phyloP scores from a whole-genome alignment of 1,140 invertebrate species.

The Drosophila nannoptera region DNA sequence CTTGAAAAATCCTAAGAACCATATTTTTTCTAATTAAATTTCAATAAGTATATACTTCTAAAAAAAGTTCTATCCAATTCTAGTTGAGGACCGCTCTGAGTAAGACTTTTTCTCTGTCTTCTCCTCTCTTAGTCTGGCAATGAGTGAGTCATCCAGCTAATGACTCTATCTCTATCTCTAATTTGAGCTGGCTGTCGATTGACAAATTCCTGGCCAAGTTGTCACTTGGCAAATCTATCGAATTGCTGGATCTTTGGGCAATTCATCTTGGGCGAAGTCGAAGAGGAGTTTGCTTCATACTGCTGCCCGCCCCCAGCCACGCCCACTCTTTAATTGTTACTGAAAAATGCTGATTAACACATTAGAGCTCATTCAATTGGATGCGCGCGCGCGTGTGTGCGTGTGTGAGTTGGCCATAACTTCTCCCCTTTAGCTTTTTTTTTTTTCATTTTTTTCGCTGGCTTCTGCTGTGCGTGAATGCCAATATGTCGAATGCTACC shows the following conservation, averaged over 20 bases:
- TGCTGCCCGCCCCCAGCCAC: too few relatives aligned
- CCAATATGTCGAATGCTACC: constrained; percentile 78
- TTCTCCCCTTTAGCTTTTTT: constrained; percentile 12
- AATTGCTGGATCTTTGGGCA: constrained; percentile 56
- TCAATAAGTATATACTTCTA: too few relatives aligned
- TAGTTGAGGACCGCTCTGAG: not conserved
- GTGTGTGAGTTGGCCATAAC: not conserved
- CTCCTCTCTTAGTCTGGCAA: constrained; percentile 24
- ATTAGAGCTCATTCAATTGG: constrained; percentile 65
- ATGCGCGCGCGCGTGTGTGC: constrained; percentile 33
- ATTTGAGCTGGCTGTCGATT: constrained; percentile 32
- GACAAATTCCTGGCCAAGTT: constrained; percentile 48
- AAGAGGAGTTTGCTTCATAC: too few relatives aligned
- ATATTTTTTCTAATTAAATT: too few relatives aligned
- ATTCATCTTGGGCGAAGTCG: too few relatives aligned
- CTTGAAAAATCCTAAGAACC: too few relatives aligned
- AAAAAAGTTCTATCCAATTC: too few relatives aligned
- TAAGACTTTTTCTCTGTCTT: constrained; percentile 35
- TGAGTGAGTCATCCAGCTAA: constrained; percentile 32
- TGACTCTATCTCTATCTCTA: constrained; percentile 36
- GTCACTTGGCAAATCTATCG: constrained; percentile 52
- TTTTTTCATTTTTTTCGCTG: constrained; percentile 12
- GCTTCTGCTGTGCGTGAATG: constrained; percentile 63
- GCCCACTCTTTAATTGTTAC: constrained; percentile 35
- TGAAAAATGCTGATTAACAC: constrained; percentile 77